Conservation (phyloP, 2,888 invertebrate species). For the Chirona hameri region DNA sequence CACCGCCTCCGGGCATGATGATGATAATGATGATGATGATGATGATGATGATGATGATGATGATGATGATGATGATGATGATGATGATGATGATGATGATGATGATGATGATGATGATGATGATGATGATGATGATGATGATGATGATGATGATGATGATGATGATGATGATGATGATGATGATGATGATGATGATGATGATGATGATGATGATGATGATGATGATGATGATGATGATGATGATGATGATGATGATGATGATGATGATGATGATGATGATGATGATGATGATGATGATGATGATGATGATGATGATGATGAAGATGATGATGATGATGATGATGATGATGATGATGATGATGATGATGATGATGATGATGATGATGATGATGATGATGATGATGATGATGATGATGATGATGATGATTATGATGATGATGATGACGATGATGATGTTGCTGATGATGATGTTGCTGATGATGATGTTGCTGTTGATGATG, state of each 20-base stretch:
- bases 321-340: background rate
- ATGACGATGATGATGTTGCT: too few relatives aligned
- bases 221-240: background rate
- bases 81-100: background rate
- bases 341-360: background rate
- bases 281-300: background rate
- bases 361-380: background rate
- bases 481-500: too few relatives aligned
- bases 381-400: background rate
- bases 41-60: background rate
- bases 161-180: background rate
- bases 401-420: background rate
- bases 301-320: background rate
- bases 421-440: too few relatives aligned
- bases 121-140: background rate
- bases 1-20: background rate
- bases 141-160: background rate
- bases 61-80: background rate
- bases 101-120: background rate
- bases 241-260: background rate
- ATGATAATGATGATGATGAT: background rate
- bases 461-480: too few relatives aligned
- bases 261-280: background rate
- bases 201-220: background rate
- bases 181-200: background rate